Conservation (phyloP, 2,113 vertebrate genomes). For the Phrynocephalus versicolor region DNA sequence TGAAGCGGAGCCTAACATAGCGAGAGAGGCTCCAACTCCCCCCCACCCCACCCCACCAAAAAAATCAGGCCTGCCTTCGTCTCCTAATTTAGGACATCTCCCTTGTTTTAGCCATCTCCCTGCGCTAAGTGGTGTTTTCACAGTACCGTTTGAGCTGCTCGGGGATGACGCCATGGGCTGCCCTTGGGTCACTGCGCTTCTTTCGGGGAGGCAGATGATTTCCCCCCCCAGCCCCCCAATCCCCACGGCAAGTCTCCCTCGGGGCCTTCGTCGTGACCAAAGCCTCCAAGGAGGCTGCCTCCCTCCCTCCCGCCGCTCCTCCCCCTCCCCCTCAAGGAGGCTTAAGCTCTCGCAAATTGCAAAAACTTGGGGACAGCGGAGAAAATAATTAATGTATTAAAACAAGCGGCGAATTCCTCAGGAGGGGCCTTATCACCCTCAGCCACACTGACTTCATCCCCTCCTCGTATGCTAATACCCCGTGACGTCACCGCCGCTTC, state of each 20-base stretch:
- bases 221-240: too few relatives aligned
- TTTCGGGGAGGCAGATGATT: too few relatives aligned
- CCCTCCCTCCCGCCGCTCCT: not conserved
- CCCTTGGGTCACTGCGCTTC: too few relatives aligned
- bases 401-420: conserved; percentile 77
- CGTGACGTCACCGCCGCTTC: conserved; percentile 75
- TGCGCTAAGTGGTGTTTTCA: not conserved
- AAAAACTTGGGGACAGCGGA: conserved; percentile 62
- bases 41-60: not conserved
- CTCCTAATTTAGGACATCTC: not conserved
- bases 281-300: not conserved
- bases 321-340: too few relatives aligned
- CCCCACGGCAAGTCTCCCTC: too few relatives aligned
- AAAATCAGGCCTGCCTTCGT: too few relatives aligned
- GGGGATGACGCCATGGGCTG: too few relatives aligned
- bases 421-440: conserved; percentile 78
- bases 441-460: conserved; percentile 74
- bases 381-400: conserved; percentile 82
- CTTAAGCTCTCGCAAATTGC: conserved; percentile 70
- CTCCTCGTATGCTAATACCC: conserved; percentile 74
- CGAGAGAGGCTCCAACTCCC: not conserved
- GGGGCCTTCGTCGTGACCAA: too few relatives aligned
- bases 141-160: too few relatives aligned
- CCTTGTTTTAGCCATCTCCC: too few relatives aligned
- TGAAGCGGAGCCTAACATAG: too few relatives aligned